A percentile compares a stretch with the other conserved stretches of the same genome.
Evolutionary conservation across 2,888 invertebrate species (phyloP).

Genomic region (Caenorhabditis imperialis): DNA sequence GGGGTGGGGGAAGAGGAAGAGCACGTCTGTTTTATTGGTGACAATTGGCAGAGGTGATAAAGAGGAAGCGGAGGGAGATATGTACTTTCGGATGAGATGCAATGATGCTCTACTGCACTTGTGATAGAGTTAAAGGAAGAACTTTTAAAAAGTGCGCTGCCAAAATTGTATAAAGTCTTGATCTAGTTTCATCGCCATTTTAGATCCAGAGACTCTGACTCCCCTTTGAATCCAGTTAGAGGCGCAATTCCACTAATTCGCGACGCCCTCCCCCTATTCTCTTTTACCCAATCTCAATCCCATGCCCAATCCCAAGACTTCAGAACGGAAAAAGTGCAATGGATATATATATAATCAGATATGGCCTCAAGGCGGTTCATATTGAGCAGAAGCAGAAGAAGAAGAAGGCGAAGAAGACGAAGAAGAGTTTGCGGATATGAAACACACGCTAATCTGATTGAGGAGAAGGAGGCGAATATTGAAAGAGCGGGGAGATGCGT

Average conservation of each 20-base stretch:
- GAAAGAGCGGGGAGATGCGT: background rate
- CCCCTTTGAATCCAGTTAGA: slow-evolving; percentile 41
- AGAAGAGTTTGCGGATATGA: slow-evolving; percentile 42
- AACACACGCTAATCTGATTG: slow-evolving; percentile 56
- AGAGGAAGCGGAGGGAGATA: too few species aligned
- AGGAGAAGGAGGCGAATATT: slow-evolving; percentile 16
- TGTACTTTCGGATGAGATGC: too few species aligned
- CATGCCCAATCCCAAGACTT: slow-evolving; percentile 1
- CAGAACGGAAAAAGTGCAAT: slow-evolving; percentile 23
- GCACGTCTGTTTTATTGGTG: background rate
- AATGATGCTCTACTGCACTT: too few species aligned
- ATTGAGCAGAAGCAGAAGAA: slow-evolving; percentile 11
- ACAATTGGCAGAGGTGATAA: background rate
- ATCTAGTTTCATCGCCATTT: too few species aligned
- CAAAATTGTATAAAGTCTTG: too few species aligned
- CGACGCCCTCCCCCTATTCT: too few species aligned
- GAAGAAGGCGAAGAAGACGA: background rate
- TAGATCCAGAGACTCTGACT: too few species aligned
- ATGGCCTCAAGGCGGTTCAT: slow-evolving; percentile 47
- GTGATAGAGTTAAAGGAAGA: too few species aligned
- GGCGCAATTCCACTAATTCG: background rate
- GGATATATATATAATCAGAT: slow-evolving; percentile 29
- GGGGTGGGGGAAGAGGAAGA: slow-evolving; percentile 1
- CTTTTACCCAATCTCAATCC: too few species aligned
- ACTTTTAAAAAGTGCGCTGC: too few species aligned